Evolutionary conservation across 2,797 vertebrate genomes (phyloP).

Genomic region (Coendou prehensilis): DNA sequence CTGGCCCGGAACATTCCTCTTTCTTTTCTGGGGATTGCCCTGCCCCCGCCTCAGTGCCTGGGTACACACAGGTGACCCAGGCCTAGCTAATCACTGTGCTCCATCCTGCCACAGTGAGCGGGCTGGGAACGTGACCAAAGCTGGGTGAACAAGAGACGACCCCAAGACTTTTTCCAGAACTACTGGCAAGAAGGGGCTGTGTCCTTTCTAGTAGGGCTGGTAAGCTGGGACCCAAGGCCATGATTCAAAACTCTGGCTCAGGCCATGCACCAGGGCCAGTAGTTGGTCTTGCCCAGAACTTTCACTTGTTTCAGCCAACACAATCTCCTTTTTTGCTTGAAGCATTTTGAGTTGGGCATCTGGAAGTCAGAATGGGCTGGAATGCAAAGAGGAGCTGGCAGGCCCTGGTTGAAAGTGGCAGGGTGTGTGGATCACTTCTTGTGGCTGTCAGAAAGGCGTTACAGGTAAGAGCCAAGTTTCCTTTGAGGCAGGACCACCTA

Average conservation of each 20-base stretch:
- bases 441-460: not conserved
- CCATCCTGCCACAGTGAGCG: not conserved
- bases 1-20: not conserved
- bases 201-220: not conserved
- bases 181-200: not conserved
- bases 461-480: not conserved
- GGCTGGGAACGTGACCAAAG: not conserved
- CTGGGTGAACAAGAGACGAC: not conserved
- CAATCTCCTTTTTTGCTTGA: not conserved
- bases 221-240: not conserved
- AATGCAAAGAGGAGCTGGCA: not conserved
- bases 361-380: not conserved
- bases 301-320: not conserved
- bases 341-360: not conserved
- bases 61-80: not conserved
- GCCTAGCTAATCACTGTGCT: not conserved
- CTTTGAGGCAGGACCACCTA: not conserved
- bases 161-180: not conserved
- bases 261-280: no score
- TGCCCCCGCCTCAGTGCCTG: not conserved
- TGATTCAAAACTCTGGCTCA: not conserved
- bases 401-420: not conserved
- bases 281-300: not conserved
- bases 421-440: not conserved
- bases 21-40: not conserved